Base-by-base conservation (phyloP, 2,113 vertebrate genomes). In the Bubo blakistoni region DNA sequence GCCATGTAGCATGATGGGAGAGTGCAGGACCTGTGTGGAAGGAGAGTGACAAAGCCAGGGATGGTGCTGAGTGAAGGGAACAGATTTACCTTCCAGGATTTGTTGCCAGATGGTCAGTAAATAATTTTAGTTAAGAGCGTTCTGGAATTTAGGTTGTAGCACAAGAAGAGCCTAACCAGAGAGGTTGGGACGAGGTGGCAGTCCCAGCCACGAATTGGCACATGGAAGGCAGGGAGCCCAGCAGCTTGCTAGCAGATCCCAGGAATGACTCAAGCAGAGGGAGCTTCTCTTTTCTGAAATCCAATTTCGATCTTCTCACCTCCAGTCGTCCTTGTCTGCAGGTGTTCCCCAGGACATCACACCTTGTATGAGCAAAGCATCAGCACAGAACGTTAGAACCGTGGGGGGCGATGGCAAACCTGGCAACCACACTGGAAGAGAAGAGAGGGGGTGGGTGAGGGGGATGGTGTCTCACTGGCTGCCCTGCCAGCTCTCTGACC, bases 321-420 rank as follows among this genome's bases (percentile, higher is more conserved):
- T 81, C 34, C 40, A 70, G 42, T 65, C 20, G 29, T 63, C 36
- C 42, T 69, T 44, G 19, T 38, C 1, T 1, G 47, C 55, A 27
- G 29, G 32, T 29, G 54, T 38, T 84, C 54, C 44, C 25, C 46
- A 29, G 46, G 26, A 88, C 0, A 3, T 42, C 40, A 20, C 59
- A 44, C 26, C 54, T 42, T 0, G 1, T 14, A 25, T 58, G 51
- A 38, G 19, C 51, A 58, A 70, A 58, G 30, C 0, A 0, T 69
- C 21, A 62, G 40, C 15, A 11, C 8, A 42, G 55, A 57, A 51
- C 42, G n/a, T 42, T n/a, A 51, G 46, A 61, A 49, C 9, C 10
- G 11, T n/a, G 34, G 15, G 72, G 27, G 24, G n/a, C 11, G 11
- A 51, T 16, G 38, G 29, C 27, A 59, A 82, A 59, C 51, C 24